Conservation (phyloP, 2,888 invertebrate genomes). For the Volucella inanis region DNA sequence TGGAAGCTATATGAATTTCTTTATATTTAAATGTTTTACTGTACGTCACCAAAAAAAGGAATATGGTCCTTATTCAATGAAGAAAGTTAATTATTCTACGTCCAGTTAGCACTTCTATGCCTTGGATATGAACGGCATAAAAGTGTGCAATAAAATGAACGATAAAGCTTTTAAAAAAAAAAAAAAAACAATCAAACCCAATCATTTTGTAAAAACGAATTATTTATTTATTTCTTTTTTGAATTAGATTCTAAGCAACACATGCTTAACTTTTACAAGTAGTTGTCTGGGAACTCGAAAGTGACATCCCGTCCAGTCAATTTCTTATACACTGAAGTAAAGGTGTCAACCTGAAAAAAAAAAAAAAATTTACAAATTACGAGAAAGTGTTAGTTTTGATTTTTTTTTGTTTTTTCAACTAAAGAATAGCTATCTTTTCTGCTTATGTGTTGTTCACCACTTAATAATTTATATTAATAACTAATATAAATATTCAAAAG, state of each 20-base stretch:
- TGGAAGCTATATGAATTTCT: too few species aligned
- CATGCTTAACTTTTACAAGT: constrained; percentile 86
- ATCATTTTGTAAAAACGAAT: constrained; percentile 51
- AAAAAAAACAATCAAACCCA: constrained; percentile 7
- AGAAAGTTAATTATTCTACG: constrained; percentile 27
- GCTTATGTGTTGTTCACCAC: constrained; percentile 10
- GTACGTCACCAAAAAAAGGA: background rate
- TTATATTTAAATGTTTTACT: background rate
- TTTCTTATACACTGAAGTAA: constrained; percentile 99
- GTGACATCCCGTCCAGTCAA: constrained; percentile 99
- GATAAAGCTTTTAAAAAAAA: background rate
- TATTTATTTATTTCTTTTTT: constrained; percentile 61
- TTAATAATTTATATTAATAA: constrained; percentile 13
- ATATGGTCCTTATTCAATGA: background rate
- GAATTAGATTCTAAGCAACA: constrained; percentile 54
- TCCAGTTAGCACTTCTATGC: constrained; percentile 57
- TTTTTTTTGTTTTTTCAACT: background rate
- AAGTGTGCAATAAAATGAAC: constrained; percentile 55
- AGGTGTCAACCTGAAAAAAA: constrained; percentile 94
- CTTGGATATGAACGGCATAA: constrained; percentile 22
- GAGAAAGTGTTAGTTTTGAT: background rate
- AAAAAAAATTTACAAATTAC: constrained; percentile 78
- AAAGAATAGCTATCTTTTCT: background rate
- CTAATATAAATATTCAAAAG: constrained; percentile 12
- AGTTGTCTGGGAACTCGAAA: constrained; percentile 99